Percentiles rank a stretch among this genome's conserved stretches.
Evolutionary conservation across 2,888 invertebrate species (phyloP).

Genomic region (Campoletis raptor): DNA sequence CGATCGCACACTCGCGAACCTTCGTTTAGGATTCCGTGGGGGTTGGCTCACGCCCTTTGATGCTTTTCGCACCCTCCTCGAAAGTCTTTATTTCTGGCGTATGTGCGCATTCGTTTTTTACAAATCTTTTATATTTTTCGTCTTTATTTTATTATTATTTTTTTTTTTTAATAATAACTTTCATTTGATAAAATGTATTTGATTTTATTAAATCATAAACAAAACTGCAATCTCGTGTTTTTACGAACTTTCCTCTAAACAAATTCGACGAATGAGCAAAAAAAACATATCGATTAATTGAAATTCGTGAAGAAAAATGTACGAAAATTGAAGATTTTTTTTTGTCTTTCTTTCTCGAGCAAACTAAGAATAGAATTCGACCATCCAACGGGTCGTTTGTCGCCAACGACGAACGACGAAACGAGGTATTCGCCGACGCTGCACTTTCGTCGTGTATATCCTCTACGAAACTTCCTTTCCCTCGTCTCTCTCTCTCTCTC

Average conservation of each 20-base stretch:
- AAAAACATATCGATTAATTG: neutral
- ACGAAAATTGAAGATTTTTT: constrained; percentile 37
- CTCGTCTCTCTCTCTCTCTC: constrained; percentile 65
- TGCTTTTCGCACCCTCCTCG: constrained; percentile 62
- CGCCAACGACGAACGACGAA: constrained; percentile 68
- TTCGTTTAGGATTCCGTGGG: constrained; percentile 28
- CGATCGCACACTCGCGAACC: constrained; percentile 36
- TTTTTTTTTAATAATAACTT: neutral
- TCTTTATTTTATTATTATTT: neutral
- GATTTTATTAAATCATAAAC: neutral
- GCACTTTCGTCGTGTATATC: constrained; percentile 76
- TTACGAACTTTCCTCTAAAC: neutral
- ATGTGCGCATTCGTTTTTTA: constrained; percentile 42
- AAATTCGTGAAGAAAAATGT: constrained; percentile 5
- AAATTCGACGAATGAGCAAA: neutral
- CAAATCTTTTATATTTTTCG: constrained; percentile 46
- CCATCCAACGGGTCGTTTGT: constrained; percentile 77
- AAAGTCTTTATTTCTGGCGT: constrained; percentile 42
- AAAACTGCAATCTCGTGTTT: neutral
- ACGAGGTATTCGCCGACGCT: constrained; percentile 83
- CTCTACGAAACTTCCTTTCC: constrained; percentile 74
- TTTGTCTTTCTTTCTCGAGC: constrained; percentile 35
- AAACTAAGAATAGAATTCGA: constrained; percentile 74
- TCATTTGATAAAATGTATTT: constrained; percentile 30
- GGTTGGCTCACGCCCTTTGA: constrained; percentile 56